Percentiles rank a stretch among this genome's conserved stretches.
These are phyloP conservation scores for Caenorhabditis wallacei DNA, from an alignment of 2,888 invertebrate genomes.

Conservation along the genomic window DNA sequence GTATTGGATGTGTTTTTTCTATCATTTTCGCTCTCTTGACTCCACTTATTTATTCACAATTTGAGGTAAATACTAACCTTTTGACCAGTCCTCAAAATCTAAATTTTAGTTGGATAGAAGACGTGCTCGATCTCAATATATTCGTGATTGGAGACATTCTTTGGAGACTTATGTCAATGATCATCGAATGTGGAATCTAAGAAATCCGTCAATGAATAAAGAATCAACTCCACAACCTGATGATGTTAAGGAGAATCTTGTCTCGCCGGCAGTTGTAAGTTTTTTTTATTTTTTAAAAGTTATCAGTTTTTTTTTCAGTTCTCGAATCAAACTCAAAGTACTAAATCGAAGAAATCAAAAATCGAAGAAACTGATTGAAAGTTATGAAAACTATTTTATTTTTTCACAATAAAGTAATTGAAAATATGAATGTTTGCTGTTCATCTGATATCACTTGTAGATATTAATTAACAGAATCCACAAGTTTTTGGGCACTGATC, in stretches of 20 bases:
- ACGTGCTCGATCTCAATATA: constrained; percentile 40
- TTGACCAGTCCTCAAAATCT: not conserved
- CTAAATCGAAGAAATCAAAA: constrained; percentile 21
- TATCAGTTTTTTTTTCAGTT: constrained; percentile 11
- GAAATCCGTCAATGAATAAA: not conserved
- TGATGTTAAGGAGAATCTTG: constrained; percentile 1
- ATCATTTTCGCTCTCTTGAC: constrained; percentile 14
- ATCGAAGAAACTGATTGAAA: not conserved
- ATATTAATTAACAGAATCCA: constrained; percentile 62
- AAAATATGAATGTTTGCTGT: constrained; percentile 15
- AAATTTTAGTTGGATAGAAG: constrained; percentile 45
- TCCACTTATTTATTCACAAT: constrained; percentile 51
- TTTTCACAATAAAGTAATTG: constrained; percentile 11
- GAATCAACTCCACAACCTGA: not conserved
- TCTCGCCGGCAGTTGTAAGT: constrained; percentile 24
- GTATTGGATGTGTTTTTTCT: constrained; percentile 30
- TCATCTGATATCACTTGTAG: constrained; percentile 9
- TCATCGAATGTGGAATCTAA: constrained; percentile 21
- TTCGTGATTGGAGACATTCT: constrained; percentile 43
- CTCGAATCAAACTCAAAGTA: constrained; percentile 6
- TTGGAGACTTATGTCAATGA: constrained; percentile 30
- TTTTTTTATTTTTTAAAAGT: too few species aligned
- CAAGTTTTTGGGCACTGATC: constrained; percentile 71
- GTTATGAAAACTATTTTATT: constrained; percentile 40
- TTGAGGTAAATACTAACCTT: constrained; percentile 24